phyloP scores from a whole-genome alignment of 2,113 vertebrate genomes.

The Ammodytes dubius region DNA sequence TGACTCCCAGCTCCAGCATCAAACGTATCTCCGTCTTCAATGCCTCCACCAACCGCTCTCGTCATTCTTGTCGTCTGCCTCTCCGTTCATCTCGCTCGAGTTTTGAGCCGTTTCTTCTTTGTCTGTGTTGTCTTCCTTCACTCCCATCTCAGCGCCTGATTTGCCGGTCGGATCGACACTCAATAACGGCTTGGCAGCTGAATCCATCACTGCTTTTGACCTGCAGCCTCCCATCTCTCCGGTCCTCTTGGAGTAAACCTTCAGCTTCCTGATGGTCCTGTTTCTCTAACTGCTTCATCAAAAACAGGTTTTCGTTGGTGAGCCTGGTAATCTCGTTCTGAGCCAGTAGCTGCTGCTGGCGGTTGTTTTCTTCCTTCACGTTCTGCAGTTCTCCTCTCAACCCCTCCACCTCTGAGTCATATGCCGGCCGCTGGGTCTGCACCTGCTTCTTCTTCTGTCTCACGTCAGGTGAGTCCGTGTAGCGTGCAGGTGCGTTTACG shows the following conservation, averaged over 20 bases:
- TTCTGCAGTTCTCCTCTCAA: conserved; percentile 94
- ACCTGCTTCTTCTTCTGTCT: conserved; percentile 97
- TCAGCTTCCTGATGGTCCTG: too few relatives aligned
- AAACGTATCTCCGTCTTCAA: too few relatives aligned
- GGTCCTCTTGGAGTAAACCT: too few relatives aligned
- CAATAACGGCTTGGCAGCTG: not conserved
- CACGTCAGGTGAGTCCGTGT: too few relatives aligned
- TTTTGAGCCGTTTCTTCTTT: not conserved
- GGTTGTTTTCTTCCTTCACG: conserved; percentile 96
- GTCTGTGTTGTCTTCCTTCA: not conserved
- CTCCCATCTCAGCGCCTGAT: not conserved
- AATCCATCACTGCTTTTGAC: conserved; percentile 13
- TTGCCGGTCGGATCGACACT: not conserved
- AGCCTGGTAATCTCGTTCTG: conserved; percentile 98
- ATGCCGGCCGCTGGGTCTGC: conserved; percentile 92
- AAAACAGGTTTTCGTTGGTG: conserved; percentile 97
- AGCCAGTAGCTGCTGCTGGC: conserved; percentile 97
- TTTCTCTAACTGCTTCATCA: conserved; percentile 34
- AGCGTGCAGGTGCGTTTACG: too few relatives aligned
- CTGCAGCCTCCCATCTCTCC: too few relatives aligned
- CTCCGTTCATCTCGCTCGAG: not conserved
- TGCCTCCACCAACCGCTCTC: too few relatives aligned
- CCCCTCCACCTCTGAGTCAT: conserved; percentile 91
- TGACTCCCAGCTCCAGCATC: too few relatives aligned
- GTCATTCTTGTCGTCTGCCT: conserved; percentile 77